A percentile compares a stretch with the other conserved stretches of the same genome.
phyloP scores from a whole-genome alignment of 1,140 invertebrate genomes.

The Hyles vespertilio region DNA sequence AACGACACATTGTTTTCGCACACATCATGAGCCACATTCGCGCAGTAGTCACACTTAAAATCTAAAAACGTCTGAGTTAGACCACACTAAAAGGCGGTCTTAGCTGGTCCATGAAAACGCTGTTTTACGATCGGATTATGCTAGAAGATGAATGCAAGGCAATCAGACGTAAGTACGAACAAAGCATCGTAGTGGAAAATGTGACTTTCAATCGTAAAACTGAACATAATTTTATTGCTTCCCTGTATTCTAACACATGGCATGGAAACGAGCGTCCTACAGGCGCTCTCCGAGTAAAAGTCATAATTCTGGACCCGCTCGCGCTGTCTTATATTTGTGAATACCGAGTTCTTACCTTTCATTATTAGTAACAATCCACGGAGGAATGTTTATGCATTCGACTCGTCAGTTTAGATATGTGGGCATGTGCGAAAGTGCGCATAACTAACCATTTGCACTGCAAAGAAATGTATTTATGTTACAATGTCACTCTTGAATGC shows the following conservation, averaged over 20 bases:
- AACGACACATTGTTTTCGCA: no score
- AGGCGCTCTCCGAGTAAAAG: conserved; percentile 37
- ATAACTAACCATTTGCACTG: conserved; percentile 1
- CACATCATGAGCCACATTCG: no score
- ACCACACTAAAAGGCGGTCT: conserved; percentile 15
- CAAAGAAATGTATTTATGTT: background rate
- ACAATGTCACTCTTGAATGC: conserved; percentile 8
- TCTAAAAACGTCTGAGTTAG: conserved; percentile 8
- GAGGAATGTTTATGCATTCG: conserved; percentile 26
- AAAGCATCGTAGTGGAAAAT: conserved; percentile 64
- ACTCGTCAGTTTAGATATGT: conserved; percentile 15
- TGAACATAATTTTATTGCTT: conserved; percentile 61
- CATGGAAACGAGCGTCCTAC: conserved; percentile 28
- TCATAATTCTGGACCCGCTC: conserved; percentile 30
- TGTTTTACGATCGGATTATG: conserved; percentile 62
- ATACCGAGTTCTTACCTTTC: conserved; percentile 32
- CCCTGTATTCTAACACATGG: conserved; percentile 45
- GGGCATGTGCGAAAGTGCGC: conserved; percentile 12
- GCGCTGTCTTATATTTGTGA: conserved; percentile 28
- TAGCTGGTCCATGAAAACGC: conserved; percentile 42
- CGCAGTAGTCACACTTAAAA: no score
- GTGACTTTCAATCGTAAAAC: conserved; percentile 65
- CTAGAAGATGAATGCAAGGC: conserved; percentile 57
- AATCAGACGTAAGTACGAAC: conserved; percentile 57
- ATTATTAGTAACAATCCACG: conserved; percentile 38